A percentile compares a stretch with the other conserved stretches of the same genome.
Evolutionary conservation across 2,113 vertebrate genomes (phyloP).

Genomic region (Hiodon alosoides): DNA sequence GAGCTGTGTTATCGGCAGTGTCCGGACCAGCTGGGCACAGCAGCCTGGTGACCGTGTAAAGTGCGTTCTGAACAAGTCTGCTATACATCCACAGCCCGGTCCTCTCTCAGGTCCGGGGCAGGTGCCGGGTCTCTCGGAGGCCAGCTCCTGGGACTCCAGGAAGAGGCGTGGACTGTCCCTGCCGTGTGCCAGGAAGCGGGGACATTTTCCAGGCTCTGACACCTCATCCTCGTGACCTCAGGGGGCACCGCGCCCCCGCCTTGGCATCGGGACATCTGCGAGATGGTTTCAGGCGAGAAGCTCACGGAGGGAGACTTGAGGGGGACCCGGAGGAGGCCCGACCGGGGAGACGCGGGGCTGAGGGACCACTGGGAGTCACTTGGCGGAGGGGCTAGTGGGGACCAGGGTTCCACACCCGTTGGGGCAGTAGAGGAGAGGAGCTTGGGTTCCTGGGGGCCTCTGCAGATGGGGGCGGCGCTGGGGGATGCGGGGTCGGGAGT

Average conservation of each 20-base stretch:
- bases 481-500: slow-evolving; percentile 39
- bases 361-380: background rate
- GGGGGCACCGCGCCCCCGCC: slow-evolving; percentile 13
- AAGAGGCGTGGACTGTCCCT: slow-evolving; percentile 10
- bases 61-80: slow-evolving; percentile 18
- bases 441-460: slow-evolving; percentile 45
- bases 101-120: slow-evolving; percentile 26
- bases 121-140: slow-evolving; percentile 34
- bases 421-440: slow-evolving; percentile 12
- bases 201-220: slow-evolving; percentile 32
- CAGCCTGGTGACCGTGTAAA: background rate
- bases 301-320: slow-evolving; percentile 15
- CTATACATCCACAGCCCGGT: slow-evolving; percentile 42
- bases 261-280: slow-evolving; percentile 21
- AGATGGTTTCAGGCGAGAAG: slow-evolving; percentile 33
- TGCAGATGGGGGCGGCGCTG: slow-evolving; percentile 25
- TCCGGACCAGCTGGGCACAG: background rate
- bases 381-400: background rate
- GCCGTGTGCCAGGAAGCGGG: slow-evolving; percentile 21
- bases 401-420: background rate
- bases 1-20: background rate
- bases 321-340: slow-evolving; percentile 8
- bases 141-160: slow-evolving; percentile 38
- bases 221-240: slow-evolving; percentile 32
- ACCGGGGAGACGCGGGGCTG: background rate